phyloP scores from a whole-genome alignment of 92 coral and sea anemone species.

The Bergia puertoricense region DNA sequence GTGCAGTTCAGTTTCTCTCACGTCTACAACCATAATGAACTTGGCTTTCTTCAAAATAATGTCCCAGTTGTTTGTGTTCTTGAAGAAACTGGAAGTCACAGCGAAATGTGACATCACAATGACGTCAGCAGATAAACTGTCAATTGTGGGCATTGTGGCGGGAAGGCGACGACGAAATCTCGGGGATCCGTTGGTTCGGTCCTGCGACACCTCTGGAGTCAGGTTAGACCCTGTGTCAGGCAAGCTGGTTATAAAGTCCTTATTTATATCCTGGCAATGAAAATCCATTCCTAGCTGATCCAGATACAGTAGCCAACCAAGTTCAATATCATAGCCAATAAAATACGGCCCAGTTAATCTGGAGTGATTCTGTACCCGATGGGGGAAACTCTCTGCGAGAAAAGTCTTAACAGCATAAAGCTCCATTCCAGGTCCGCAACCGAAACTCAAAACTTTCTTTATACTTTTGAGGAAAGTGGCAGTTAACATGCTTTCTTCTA shows the following conservation, averaged over 20 bases:
- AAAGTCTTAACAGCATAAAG: conserved; percentile 33
- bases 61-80: conserved; percentile 6
- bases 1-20: conserved; percentile 19
- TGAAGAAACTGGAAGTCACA: conserved; percentile 26
- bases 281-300: conserved; percentile 36
- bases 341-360: conserved; percentile 36
- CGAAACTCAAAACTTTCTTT: conserved; percentile 38
- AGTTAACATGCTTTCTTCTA: conserved; percentile 28
- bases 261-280: conserved; percentile 29
- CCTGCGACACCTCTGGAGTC: not conserved
- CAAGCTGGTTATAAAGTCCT: conserved; percentile 13
- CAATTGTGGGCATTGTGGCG: not conserved
- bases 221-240: conserved; percentile 1
- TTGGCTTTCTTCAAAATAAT: conserved; percentile 28
- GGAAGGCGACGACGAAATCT: conserved; percentile 46
- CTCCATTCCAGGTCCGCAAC: conserved; percentile 39
- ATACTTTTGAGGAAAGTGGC: conserved; percentile 40
- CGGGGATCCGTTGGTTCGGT: not conserved
- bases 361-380: conserved; percentile 21
- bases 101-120: conserved; percentile 35
- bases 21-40: conserved; percentile 37
- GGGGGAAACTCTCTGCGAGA: conserved; percentile 34
- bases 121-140: conserved; percentile 34
- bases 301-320: conserved; percentile 29
- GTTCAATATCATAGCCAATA: conserved; percentile 36